Base-by-base conservation (phyloP, 1,140 invertebrate species). In the Heliconius himera region DNA sequence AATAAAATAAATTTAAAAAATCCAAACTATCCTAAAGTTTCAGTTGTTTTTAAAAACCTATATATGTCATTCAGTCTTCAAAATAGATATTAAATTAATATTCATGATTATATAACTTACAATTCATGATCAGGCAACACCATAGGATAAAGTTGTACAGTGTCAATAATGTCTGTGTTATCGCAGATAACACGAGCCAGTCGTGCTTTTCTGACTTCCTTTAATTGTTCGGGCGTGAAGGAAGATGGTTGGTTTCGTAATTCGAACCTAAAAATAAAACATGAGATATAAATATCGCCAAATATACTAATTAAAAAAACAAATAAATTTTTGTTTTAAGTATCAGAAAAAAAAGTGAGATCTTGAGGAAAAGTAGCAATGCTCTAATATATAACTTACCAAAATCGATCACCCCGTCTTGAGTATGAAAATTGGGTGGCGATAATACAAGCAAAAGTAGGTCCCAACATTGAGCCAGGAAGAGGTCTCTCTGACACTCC, bases 371-470 rank as follows among this genome's bases (percentile, higher is more conserved):
- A 54, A 54, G 16, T 66, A 33, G 8, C 11, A 16, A 51, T 46
- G 3, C 38, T 70, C 26, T 5, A 18, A 76, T 1, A 49, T 49
- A 2, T 38, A 51, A 84, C 90, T 93, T 84, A 96, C 98, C 98
- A 99, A 93, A 99, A 99, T 87, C 99, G 96, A 92, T 99, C 99
- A 72, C 99, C 99, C 81, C 97, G 95, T 87, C 98, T 96, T 1
- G 98, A 96, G 86, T 98, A 98, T 84, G 97, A 98, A 94, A 99
- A 99, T 94, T 99, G 99, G 60, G 99, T 99, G 38, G 98, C 98
- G 84, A 99, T 98, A 71, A 99, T 96, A 88, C 99, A 99, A 74
- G 98, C 97, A 93, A 99, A 99, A 74, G 98, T 99, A 6, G 98
- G 98, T 56, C 99, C 99, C 38, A 99, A 95, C 96, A 99, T 97